Evolutionary conservation across 2,113 vertebrate genomes (phyloP).

Genomic region (Oreochromis niloticus): DNA sequence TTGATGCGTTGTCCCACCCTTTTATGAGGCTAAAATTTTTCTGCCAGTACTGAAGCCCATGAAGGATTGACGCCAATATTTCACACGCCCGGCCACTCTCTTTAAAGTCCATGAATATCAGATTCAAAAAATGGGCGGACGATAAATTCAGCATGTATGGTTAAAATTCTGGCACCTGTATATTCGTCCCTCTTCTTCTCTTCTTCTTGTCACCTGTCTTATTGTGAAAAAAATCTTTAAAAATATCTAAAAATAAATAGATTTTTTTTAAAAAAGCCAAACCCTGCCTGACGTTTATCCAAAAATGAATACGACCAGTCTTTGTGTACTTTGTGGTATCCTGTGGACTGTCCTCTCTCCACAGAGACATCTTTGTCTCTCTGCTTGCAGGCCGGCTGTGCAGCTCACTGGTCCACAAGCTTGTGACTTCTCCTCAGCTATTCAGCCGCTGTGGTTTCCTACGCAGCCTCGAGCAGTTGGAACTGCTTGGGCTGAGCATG

Average conservation of each 20-base stretch:
- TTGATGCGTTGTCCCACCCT: background rate
- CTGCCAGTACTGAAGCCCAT: background rate
- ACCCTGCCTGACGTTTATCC: background rate
- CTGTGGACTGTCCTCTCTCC: background rate
- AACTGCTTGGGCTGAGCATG: constrained; percentile 31
- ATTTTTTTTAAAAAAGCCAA: background rate
- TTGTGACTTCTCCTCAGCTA: constrained; percentile 51
- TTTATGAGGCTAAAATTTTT: background rate
- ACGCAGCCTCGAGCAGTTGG: constrained; percentile 41
- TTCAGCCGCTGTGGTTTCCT: constrained; percentile 7
- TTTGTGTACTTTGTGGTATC: background rate
- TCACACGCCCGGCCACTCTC: background rate
- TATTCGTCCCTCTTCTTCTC: background rate
- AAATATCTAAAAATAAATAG: background rate
- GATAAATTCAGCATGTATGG: background rate
- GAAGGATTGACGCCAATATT: background rate
- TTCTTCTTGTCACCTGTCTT: background rate
- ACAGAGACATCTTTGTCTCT: constrained; percentile 53
- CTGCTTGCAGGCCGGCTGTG: background rate
- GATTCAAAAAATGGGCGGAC: background rate
- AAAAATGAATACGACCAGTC: background rate
- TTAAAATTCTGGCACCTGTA: background rate
- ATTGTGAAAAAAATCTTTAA: background rate
- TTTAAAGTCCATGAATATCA: background rate
- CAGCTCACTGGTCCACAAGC: constrained; percentile 20